Conservation (phyloP, 2,113 vertebrate genomes). For the Sialia sialis region DNA sequence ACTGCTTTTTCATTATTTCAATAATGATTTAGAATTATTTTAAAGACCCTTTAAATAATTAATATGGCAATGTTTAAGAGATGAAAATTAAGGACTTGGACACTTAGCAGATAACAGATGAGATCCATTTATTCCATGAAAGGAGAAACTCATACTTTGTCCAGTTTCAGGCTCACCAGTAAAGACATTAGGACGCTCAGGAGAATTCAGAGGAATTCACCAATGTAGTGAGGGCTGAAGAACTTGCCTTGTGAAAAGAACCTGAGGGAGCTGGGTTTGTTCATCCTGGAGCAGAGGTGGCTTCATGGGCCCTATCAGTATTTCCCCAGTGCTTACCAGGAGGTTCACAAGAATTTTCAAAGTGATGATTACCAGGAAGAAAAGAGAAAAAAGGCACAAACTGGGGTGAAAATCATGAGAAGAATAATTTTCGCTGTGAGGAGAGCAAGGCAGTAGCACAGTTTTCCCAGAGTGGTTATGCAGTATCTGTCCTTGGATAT, state of each 20-base stretch:
- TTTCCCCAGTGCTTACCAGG: too few species aligned
- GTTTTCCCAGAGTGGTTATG: accelerated
- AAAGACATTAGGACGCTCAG: neutral
- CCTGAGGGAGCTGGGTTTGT: accelerated
- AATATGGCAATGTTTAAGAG: neutral
- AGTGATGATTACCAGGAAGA: neutral
- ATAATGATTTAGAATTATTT: neutral
- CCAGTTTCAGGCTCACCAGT: neutral
- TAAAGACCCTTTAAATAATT: neutral
- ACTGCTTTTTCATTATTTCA: neutral
- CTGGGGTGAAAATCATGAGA: neutral
- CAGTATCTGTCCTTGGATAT: neutral
- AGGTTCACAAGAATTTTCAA: neutral
- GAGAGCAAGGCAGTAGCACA: neutral
- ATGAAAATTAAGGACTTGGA: neutral
- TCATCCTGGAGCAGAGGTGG: neutral
- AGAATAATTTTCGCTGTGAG: neutral
- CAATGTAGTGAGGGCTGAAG: neutral
- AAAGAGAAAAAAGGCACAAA: neutral
- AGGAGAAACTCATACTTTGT: accelerated
- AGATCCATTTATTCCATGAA: neutral
- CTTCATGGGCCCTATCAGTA: neutral
- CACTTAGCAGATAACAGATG: neutral
- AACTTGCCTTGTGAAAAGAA: neutral
- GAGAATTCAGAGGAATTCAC: neutral